Evolutionary conservation across 2,113 vertebrate species (phyloP), one percentile per base, ranked within the genome.

Genomic region (Coreoperca whiteheadi): DNA sequence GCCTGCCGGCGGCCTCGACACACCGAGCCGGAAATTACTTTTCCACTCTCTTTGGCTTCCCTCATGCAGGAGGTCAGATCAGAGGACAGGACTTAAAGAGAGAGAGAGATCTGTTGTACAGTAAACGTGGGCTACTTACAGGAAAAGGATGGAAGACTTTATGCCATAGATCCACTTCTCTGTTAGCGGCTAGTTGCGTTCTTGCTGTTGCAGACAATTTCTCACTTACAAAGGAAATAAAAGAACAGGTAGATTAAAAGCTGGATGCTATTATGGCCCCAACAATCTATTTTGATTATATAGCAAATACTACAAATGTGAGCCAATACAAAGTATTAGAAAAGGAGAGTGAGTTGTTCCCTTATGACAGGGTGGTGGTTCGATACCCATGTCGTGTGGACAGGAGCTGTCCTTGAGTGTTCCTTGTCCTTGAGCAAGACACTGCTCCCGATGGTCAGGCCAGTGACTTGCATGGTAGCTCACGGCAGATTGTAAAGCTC

Each of bases 11-110:
- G 64, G 57, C 34, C 8, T 18, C 28, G 23, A 80, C 72, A 60
- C 70, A 68, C 66, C 68, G 54, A 65, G 16, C 16, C 75, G 53
- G 20, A 65, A 68, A 78, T 73, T 6, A 65, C 67, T 80, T 85
- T 83, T 48, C 65, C 74, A 54, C 48, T n/a, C 14, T 37, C 30
- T 50, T 37, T 34, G 37, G 48, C 30, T 39, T 74, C 14, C 1
- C 23, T 50, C 14, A 8, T 16, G 43, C 46, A 60, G 46, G 20
- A 54, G 50, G 41, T 69, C 57, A 70, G 39, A 70, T 61, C 23
- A 56, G 72, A 28, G 23, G 15, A 41, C 15, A 41, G 14, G 30
- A 34, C 2, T 54, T 4, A 41, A 34, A 37, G 8, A 60, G 37
- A 48, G 2, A 48, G 2, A 68, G 30, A 21, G 16, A 21, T 46